These are phyloP conservation scores for Nansenia antarctica DNA, from an alignment of 2,113 vertebrate genomes.

Conservation along the genomic window DNA sequence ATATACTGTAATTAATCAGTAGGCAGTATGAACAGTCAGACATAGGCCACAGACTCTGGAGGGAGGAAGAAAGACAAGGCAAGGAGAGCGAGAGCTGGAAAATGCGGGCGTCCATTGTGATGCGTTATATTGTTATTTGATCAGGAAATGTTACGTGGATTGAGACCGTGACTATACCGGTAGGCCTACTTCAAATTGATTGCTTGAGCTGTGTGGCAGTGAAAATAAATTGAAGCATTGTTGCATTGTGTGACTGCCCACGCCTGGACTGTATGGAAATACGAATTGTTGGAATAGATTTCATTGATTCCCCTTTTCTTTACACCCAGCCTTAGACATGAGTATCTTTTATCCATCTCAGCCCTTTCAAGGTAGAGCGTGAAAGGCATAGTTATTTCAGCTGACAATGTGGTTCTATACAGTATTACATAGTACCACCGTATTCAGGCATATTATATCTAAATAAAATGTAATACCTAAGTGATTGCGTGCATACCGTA, in stretches of 20 bases:
- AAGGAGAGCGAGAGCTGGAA: not conserved
- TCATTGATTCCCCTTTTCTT: not conserved
- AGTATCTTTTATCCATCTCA: not conserved
- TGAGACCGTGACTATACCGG: not conserved
- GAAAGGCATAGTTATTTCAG: too few relatives aligned
- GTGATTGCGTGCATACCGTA: not conserved
- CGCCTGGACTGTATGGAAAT: not conserved
- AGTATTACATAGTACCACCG: too few relatives aligned
- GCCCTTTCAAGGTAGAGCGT: too few relatives aligned
- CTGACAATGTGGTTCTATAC: not conserved
- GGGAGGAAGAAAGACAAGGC: not conserved
- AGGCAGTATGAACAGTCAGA: too few relatives aligned
- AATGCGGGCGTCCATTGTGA: not conserved
- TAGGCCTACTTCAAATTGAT: not conserved
- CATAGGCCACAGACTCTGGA: too few relatives aligned
- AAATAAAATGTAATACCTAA: too few relatives aligned
- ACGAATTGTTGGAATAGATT: not conserved
- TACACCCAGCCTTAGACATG: not conserved
- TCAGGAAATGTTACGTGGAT: not conserved
- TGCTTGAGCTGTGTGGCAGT: not conserved
- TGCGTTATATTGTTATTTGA: slow-evolving; percentile 3
- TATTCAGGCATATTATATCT: too few relatives aligned
- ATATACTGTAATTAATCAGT: too few relatives aligned
- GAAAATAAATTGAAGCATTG: not conserved
- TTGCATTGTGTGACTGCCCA: slow-evolving; percentile 6